Percentiles rank a stretch among this genome's conserved stretches.
Evolutionary conservation across 30 jellyfish, hydroid and myxozoan genomes (phyloP).

Genomic region (Chironex yamaguchii): DNA sequence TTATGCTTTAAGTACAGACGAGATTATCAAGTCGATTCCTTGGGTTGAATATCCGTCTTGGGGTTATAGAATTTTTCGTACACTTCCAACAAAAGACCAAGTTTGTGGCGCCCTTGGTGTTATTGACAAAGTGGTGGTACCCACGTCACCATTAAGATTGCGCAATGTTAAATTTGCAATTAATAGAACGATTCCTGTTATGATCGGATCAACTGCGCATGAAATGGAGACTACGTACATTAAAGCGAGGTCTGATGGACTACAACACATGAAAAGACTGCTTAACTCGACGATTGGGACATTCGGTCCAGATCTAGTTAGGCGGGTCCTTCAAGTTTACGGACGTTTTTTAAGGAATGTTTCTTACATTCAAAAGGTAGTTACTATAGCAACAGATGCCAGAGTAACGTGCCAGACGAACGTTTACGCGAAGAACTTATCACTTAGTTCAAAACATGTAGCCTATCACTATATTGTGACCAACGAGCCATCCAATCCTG

Average conservation of each 20-base stretch:
- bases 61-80: not conserved
- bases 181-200: slow-evolving; percentile 24
- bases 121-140: slow-evolving; percentile 62
- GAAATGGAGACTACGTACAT: slow-evolving; percentile 29
- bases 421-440: not conserved
- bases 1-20: slow-evolving; percentile 36
- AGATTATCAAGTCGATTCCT: slow-evolving; percentile 56
- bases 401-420: slow-evolving; percentile 62
- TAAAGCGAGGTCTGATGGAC: not conserved
- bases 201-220: slow-evolving; percentile 80
- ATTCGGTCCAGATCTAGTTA: too few species aligned
- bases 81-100: slow-evolving; percentile 32
- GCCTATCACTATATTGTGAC: slow-evolving; percentile 33
- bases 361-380: not conserved
- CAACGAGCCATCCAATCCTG: slow-evolving; percentile 2
- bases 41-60: slow-evolving; percentile 50
- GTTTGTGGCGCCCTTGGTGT: slow-evolving; percentile 63
- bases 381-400: slow-evolving; percentile 48
- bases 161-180: not conserved
- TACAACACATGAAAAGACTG: too few species aligned
- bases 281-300: too few species aligned
- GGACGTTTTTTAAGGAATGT: too few species aligned
- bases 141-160: slow-evolving; percentile 22
- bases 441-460: slow-evolving; percentile 8
- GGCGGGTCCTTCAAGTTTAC: too few species aligned